Conservation (phyloP, 2,888 invertebrate species). For the Neoscelio sp. region DNA sequence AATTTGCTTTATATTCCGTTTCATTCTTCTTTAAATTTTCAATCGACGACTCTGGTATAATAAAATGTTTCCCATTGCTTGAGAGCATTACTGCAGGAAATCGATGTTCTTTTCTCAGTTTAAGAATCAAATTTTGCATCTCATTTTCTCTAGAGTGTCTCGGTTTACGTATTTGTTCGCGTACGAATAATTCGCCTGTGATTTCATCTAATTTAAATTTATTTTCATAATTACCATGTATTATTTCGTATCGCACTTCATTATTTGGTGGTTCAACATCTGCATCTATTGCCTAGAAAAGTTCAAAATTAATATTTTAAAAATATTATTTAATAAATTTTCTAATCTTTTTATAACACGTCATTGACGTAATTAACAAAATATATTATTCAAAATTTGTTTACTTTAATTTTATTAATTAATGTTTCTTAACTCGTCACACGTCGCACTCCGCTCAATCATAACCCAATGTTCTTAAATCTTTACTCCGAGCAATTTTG, state of each 20-base stretch:
- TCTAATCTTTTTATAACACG: no score
- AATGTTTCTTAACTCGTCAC: no score
- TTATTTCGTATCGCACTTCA: slow-evolving; percentile 92
- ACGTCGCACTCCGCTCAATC: no score
- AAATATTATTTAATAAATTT: no score
- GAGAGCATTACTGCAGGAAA: slow-evolving; percentile 27
- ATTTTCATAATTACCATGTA: slow-evolving; percentile 90
- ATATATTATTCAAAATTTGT: no score
- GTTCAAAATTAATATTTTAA: slow-evolving; percentile 8
- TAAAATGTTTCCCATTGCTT: slow-evolving; percentile 37
- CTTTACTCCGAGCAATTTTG: no score
- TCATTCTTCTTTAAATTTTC: slow-evolving; percentile 76
- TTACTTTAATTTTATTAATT: no score
- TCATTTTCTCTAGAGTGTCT: slow-evolving; percentile 75
- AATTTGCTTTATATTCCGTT: slow-evolving; percentile 40
- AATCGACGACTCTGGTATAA: slow-evolving; percentile 43
- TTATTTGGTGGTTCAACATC: slow-evolving; percentile 95
- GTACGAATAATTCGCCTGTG: slow-evolving; percentile 89
- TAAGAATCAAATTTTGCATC: slow-evolving; percentile 68
- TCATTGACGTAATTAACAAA: no score
- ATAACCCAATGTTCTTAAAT: no score
- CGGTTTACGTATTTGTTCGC: slow-evolving; percentile 83
- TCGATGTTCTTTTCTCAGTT: slow-evolving; percentile 68
- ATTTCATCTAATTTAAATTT: slow-evolving; percentile 90
- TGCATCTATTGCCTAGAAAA: slow-evolving; percentile 88